Evolutionary conservation across 2,888 invertebrate species (phyloP).

Genomic region (Orchestes rusci): DNA sequence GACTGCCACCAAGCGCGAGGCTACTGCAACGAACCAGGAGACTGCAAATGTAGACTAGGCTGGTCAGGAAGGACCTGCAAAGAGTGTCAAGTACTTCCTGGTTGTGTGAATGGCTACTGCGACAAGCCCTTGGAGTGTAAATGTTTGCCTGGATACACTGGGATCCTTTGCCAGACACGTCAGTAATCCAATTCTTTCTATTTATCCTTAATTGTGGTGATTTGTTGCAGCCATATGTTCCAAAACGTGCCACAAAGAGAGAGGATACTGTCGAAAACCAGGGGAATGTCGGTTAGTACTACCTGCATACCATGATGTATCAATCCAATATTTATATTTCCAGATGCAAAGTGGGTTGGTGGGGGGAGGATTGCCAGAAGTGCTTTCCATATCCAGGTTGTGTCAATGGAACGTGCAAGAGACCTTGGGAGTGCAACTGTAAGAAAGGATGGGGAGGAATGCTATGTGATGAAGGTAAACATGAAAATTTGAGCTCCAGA

Average conservation of each 20-base stretch:
- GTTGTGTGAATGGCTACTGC: conserved; percentile 86
- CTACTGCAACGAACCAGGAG: conserved; percentile 78
- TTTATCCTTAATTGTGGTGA: not conserved
- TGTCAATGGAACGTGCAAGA: conserved; percentile 71
- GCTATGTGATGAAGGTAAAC: conserved; percentile 80
- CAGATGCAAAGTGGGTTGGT: conserved; percentile 86
- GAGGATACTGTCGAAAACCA: conserved; percentile 76
- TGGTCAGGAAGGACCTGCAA: conserved; percentile 84
- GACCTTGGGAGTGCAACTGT: conserved; percentile 89
- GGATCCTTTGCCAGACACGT: conserved; percentile 82
- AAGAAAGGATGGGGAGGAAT: conserved; percentile 84
- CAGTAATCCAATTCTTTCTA: conserved; percentile 41
- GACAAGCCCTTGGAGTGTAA: conserved; percentile 85
- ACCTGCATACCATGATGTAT: not conserved
- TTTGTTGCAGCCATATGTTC: conserved; percentile 69
- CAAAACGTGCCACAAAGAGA: conserved; percentile 71
- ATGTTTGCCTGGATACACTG: conserved; percentile 87
- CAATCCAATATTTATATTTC: conserved; percentile 8
- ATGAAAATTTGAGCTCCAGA: not conserved
- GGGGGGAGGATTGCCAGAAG: conserved; percentile 62
- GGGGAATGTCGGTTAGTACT: conserved; percentile 61
- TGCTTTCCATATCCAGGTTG: conserved; percentile 87
- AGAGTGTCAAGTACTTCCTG: conserved; percentile 81
- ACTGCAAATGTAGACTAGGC: conserved; percentile 84
- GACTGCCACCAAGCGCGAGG: conserved; percentile 82